phyloP scores from a whole-genome alignment of 2,888 invertebrate species.

The Protophormia terraenovae region DNA sequence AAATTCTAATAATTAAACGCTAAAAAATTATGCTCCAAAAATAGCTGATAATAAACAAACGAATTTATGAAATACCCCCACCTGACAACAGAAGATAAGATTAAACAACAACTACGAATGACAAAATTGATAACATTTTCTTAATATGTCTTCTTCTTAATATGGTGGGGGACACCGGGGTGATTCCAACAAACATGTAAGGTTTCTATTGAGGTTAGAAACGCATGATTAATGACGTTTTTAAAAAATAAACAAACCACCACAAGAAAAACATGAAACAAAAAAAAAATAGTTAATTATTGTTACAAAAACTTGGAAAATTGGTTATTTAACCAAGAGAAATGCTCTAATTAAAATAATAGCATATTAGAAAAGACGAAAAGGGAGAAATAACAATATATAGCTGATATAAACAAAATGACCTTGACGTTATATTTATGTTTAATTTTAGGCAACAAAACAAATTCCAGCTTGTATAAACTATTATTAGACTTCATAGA shows the following conservation, averaged over 20 bases:
- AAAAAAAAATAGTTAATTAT: too few species aligned
- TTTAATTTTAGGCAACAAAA: neutral
- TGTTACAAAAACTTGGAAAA: too few species aligned
- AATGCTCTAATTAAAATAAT: neutral
- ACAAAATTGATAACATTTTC: neutral
- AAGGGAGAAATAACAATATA: neutral
- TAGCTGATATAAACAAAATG: conserved; percentile 12
- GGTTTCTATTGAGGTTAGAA: neutral
- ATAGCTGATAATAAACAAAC: neutral
- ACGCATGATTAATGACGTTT: conserved; percentile 39
- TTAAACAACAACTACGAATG: neutral
- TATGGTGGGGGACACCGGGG: too few species aligned
- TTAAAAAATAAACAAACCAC: neutral
- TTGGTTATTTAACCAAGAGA: neutral
- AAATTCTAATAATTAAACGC: neutral
- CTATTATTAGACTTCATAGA: neutral
- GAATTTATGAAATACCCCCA: neutral
- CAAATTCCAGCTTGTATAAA: neutral
- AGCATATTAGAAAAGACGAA: neutral
- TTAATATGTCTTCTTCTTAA: neutral
- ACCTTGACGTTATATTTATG: conserved; percentile 38
- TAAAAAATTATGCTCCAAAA: neutral
- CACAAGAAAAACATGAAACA: too few species aligned
- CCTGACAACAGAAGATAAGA: conserved; percentile 5
- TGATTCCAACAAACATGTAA: neutral